phyloP scores from a whole-genome alignment of 2,888 invertebrate species.

The Orthosia gracilis region DNA sequence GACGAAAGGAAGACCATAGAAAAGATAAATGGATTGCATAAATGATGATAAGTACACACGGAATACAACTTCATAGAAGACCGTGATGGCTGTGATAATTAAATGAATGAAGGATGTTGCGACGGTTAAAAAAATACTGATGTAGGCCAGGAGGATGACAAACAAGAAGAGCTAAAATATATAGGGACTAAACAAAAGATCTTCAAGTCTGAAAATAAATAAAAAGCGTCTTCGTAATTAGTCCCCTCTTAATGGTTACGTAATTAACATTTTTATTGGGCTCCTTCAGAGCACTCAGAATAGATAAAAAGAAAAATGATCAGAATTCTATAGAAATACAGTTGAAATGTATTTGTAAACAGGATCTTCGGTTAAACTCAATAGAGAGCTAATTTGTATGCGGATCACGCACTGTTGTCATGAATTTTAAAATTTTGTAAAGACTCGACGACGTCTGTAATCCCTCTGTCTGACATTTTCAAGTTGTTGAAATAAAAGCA shows the following conservation, averaged over 20 bases:
- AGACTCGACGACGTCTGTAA: conserved; percentile 28
- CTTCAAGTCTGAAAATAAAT: conserved; percentile 33
- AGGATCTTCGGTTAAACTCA: conserved; percentile 46
- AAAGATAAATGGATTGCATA: background rate
- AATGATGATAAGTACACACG: background rate
- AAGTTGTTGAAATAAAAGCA: conserved; percentile 40
- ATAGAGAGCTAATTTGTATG: conserved; percentile 56
- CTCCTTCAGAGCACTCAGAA: conserved; percentile 29
- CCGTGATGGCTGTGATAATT: background rate
- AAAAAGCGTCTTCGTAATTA: conserved; percentile 38
- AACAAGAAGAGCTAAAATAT: conserved; percentile 20
- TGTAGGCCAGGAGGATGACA: background rate
- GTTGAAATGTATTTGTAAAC: conserved; percentile 42
- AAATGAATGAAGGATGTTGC: background rate
- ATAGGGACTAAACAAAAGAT: conserved; percentile 25
- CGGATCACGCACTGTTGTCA: conserved; percentile 45
- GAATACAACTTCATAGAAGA: background rate
- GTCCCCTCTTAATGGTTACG: conserved; percentile 29
- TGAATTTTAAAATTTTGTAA: conserved; percentile 62
- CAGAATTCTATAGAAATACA: conserved; percentile 48
- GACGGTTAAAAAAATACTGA: background rate
- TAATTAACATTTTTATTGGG: conserved; percentile 54
- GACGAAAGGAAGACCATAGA: background rate
- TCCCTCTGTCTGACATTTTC: conserved; percentile 30
- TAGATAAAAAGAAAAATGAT: conserved; percentile 35